Base-by-base conservation (phyloP, 2,113 vertebrate species). In the Lanius ludovicianus region DNA sequence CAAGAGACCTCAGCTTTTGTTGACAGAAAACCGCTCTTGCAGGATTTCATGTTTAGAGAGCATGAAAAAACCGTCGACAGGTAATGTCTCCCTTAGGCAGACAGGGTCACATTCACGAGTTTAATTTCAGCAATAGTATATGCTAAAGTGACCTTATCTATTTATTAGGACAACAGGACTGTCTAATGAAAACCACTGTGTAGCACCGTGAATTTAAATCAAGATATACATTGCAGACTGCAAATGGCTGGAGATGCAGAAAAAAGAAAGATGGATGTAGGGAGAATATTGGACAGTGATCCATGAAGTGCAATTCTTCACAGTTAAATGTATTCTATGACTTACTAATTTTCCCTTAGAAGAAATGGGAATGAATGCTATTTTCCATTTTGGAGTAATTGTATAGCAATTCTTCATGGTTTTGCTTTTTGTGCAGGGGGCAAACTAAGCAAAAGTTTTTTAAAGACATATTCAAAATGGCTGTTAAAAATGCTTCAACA, bases 271-370 rank as follows among this genome's bases (percentile, higher is more conserved):
- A 92, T 95, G 92, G 73, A 75, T 96, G 44, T 87, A 80, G 63
- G 73, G 35, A 87, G 68, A 90, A 81, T 88, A 92, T 57, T 84
- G 56, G 92, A 95, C 95, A 94, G 60, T 96, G 93, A 96, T 96
- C 85, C 90, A 94, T 96, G 95, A 90, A 94, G 68, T 71, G 88
- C 83, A 96, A 75, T 96, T 94, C 85, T 93, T 96, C 96, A 97
- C 88, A 81, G 73, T 93, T 94, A 96, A 88, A 53, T 84, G 81
- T 89, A 90, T 88, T 88, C 79, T 68, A 30, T 70, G 68, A 84
- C 64, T 95, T 95, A 92, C 79, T 96, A 84, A 86, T 93, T 94
- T 97, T 95, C 68, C 70, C 41, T 60, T 90, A 87, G 14, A 88
- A 94, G 79, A 96, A 94, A 95, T 81, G 73, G 88, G 85, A 96